Evolutionary conservation across 1,140 invertebrate genomes (phyloP).

Genomic region (Danaus plexippus): DNA sequence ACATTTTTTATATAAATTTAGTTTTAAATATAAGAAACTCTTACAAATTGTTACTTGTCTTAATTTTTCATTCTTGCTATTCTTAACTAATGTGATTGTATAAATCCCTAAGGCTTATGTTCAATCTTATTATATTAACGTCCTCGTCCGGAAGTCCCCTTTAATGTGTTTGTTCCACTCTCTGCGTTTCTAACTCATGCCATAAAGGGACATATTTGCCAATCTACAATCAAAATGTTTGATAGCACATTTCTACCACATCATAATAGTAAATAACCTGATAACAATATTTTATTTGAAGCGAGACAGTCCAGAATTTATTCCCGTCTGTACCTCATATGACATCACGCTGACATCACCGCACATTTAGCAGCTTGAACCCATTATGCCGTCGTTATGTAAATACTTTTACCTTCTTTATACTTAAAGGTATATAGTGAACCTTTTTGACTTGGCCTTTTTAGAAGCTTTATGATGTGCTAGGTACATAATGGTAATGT

Average conservation of each 20-base stretch:
- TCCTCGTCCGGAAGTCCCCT: conserved; percentile 26
- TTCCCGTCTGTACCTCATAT: conserved; percentile 17
- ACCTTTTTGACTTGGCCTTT: conserved; percentile 25
- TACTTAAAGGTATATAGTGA: conserved; percentile 21
- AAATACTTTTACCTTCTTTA: conserved; percentile 41
- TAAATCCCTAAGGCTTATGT: conserved; percentile 20
- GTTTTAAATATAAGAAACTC: too few species aligned
- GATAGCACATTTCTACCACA: background rate
- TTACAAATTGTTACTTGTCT: too few species aligned
- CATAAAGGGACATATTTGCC: conserved; percentile 37
- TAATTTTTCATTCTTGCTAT: too few species aligned
- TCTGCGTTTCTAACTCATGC: conserved; percentile 42
- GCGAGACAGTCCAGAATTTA: background rate
- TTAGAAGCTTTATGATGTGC: conserved; percentile 20
- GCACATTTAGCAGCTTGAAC: conserved; percentile 36
- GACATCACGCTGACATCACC: conserved; percentile 28
- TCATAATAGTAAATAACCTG: too few species aligned
- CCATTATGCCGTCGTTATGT: conserved; percentile 42
- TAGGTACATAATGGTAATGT: conserved; percentile 16
- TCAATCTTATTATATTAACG: conserved; percentile 37
- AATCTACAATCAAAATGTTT: background rate
- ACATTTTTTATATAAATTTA: too few species aligned
- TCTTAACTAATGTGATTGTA: conserved; percentile 8
- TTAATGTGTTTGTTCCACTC: conserved; percentile 33
- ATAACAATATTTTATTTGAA: background rate